phyloP scores from a whole-genome alignment of 2,888 invertebrate genomes.

The Rhodophaea formosa region DNA sequence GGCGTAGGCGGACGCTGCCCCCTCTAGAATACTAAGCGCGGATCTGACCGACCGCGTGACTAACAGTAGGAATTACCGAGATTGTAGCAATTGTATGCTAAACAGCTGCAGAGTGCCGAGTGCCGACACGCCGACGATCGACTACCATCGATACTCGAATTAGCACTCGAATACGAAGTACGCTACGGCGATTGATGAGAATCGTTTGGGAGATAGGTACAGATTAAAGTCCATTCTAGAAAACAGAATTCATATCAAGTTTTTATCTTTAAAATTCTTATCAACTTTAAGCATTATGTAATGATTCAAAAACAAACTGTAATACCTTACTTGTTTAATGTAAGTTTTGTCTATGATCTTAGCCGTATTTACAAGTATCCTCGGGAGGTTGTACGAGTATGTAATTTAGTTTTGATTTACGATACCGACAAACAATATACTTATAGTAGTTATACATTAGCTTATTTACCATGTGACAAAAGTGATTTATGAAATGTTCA shows the following conservation, averaged over 20 bases:
- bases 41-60: constrained; percentile 69
- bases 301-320: neutral
- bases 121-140: constrained; percentile 21
- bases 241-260: neutral
- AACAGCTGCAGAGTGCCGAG: constrained; percentile 39
- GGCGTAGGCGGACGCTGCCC: constrained; percentile 59
- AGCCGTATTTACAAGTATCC: too few species aligned
- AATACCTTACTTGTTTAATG: neutral
- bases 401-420: too few species aligned
- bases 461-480: constrained; percentile 1
- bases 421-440: too few species aligned
- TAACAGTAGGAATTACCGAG: constrained; percentile 71
- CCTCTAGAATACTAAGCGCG: constrained; percentile 62
- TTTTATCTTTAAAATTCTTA: neutral
- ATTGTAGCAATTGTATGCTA: constrained; percentile 64
- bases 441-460: neutral
- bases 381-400: too few species aligned
- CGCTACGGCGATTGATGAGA: neutral
- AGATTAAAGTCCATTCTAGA: neutral
- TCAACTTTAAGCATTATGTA: neutral
- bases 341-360: too few species aligned
- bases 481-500: neutral
- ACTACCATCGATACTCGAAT: constrained; percentile 33
- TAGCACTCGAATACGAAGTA: neutral
- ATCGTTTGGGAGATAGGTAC: neutral